phyloP scores from a whole-genome alignment of 2,888 invertebrate genomes.

The Cenopis cana region DNA sequence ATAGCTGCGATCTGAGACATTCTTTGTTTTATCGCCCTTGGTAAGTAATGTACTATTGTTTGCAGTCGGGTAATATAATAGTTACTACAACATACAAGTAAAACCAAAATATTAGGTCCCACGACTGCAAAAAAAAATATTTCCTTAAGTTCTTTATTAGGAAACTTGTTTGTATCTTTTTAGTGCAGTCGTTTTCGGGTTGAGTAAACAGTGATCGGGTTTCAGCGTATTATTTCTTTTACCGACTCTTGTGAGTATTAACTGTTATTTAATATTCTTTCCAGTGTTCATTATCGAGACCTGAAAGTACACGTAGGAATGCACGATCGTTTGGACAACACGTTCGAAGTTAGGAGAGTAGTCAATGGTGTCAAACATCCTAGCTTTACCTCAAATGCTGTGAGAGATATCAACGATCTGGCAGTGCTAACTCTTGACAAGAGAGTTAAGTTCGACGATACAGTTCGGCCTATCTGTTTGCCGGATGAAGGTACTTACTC shows the following conservation, averaged over 20 bases:
- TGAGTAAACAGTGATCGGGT: too few species aligned
- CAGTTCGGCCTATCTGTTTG: constrained; percentile 82
- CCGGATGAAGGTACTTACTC: constrained; percentile 64
- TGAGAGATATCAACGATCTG: constrained; percentile 85
- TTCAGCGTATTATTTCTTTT: neutral
- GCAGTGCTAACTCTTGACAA: constrained; percentile 80
- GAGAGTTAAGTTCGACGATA: constrained; percentile 72
- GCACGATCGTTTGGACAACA: constrained; percentile 76
- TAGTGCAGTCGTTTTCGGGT: too few species aligned
- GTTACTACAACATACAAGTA: too few species aligned
- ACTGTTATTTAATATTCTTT: constrained; percentile 36
- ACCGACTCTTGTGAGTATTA: neutral
- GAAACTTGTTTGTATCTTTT: too few species aligned
- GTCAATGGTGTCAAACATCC: constrained; percentile 75
- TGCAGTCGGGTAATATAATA: too few species aligned
- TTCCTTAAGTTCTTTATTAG: too few species aligned
- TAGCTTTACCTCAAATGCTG: constrained; percentile 80
- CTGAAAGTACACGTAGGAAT: constrained; percentile 78
- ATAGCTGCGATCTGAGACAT: too few species aligned
- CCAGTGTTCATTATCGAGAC: constrained; percentile 71
- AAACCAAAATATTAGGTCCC: too few species aligned
- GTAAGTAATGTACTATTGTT: too few species aligned
- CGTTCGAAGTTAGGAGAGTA: constrained; percentile 61
- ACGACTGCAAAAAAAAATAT: too few species aligned
- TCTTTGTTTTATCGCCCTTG: too few species aligned